These are phyloP conservation scores for Belgica antarctica DNA, from an alignment of 2,888 invertebrate genomes.

Conservation along the genomic window DNA sequence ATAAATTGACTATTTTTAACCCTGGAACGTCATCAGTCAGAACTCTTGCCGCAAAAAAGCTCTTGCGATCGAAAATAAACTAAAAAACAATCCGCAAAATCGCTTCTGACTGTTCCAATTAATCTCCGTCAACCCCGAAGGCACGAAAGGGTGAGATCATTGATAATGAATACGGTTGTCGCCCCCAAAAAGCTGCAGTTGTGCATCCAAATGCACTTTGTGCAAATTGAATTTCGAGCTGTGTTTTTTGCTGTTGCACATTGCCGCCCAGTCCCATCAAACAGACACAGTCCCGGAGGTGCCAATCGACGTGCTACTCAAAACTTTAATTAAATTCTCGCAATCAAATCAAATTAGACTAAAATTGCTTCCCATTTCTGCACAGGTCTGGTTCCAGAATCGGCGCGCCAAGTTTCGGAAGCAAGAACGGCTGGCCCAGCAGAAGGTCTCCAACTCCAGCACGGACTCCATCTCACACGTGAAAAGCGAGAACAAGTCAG, in stretches of 20 bases:
- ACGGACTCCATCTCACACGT: conserved; percentile 28
- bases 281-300: conserved; percentile 1
- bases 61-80: too few relatives aligned
- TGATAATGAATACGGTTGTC: conserved; percentile 2
- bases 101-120: background rate
- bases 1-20: conserved; percentile 12
- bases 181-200: background rate
- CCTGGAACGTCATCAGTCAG: background rate
- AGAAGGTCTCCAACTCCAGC: conserved; percentile 45
- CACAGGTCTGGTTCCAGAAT: conserved; percentile 42
- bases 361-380: background rate
- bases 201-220: conserved; percentile 7
- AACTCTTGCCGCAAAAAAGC: background rate
- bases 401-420: conserved; percentile 48
- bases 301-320: conserved; percentile 26
- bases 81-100: conserved; percentile 10
- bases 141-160: conserved; percentile 12
- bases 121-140: conserved; percentile 13
- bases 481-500: conserved; percentile 44
- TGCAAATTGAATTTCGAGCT: conserved; percentile 15
- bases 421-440: conserved; percentile 46
- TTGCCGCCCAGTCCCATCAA: background rate
- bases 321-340: conserved; percentile 18
- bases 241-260: conserved; percentile 2
- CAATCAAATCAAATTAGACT: conserved; percentile 21